Percentiles rank a stretch among this genome's conserved stretches.
These are phyloP conservation scores for Rotaria socialis DNA, from an alignment of 2,888 invertebrate species.

Conservation along the genomic window DNA sequence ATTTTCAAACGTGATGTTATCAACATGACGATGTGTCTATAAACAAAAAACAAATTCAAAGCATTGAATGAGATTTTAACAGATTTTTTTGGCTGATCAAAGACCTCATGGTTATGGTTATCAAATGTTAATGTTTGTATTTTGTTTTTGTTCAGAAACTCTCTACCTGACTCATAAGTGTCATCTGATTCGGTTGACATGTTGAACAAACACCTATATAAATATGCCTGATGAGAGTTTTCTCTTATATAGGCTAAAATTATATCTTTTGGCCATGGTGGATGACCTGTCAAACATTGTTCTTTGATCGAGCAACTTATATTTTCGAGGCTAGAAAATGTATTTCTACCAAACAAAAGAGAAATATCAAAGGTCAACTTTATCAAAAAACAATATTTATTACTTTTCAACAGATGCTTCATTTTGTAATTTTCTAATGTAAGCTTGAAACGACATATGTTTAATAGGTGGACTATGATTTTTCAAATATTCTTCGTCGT, in stretches of 20 bases:
- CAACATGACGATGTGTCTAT: slow-evolving; percentile 84
- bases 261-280: slow-evolving; percentile 88
- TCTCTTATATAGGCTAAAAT: neutral
- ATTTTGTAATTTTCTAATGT: slow-evolving; percentile 84
- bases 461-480: slow-evolving; percentile 77
- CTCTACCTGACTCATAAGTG: slow-evolving; percentile 76
- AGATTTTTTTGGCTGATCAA: too few relatives aligned
- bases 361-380: neutral
- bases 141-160: too few relatives aligned
- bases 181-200: slow-evolving; percentile 94
- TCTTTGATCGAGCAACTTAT: slow-evolving; percentile 86
- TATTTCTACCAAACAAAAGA: slow-evolving; percentile 66
- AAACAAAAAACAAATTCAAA: slow-evolving; percentile 50
- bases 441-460: slow-evolving; percentile 94
- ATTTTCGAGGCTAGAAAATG: slow-evolving; percentile 85
- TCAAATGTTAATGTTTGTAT: too few relatives aligned
- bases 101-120: too few relatives aligned
- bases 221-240: neutral
- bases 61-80: too few relatives aligned
- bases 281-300: slow-evolving; percentile 86
- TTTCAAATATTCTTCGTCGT: slow-evolving; percentile 83
- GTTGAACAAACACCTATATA: slow-evolving; percentile 75
- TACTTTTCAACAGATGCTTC: slow-evolving; percentile 69
- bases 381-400: neutral
- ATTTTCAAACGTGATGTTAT: slow-evolving; percentile 94